A percentile compares a stretch with the other conserved stretches of the same genome.
phyloP scores from a whole-genome alignment of 2,888 invertebrate genomes.

The Ectemnius cavifrons region DNA sequence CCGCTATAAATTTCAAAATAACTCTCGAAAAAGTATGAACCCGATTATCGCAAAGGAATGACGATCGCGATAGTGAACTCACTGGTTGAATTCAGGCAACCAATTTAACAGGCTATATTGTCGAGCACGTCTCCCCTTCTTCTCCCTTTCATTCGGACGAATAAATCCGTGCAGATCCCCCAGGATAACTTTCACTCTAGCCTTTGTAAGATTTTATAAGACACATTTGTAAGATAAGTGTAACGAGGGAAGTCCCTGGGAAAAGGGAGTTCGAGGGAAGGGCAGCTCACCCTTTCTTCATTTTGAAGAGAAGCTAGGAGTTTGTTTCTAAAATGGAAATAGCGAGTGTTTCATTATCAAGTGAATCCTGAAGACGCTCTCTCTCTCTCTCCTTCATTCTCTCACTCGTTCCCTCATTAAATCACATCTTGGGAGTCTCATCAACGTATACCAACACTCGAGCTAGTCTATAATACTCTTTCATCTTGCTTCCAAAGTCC shows the following conservation, averaged over 20 bases:
- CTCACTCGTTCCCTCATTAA: background rate
- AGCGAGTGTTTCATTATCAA: constrained; percentile 1
- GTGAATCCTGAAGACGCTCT: background rate
- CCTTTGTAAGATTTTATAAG: constrained; percentile 42
- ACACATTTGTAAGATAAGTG: constrained; percentile 38
- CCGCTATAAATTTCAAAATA: no score
- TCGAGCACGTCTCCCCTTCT: constrained; percentile 49
- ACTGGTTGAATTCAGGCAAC: constrained; percentile 33
- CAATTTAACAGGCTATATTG: constrained; percentile 51
- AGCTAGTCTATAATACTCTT: background rate
- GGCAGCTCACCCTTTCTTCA: background rate
- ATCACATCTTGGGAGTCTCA: background rate
- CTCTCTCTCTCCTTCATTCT: background rate
- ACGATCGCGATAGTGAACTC: no score
- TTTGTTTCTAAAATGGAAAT: constrained; percentile 1
- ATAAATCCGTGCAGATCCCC: constrained; percentile 50
- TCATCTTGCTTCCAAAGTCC: background rate
- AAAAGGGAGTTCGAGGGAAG: background rate
- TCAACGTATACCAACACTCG: background rate
- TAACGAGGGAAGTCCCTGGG: constrained; percentile 29
- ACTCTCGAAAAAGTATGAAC: no score
- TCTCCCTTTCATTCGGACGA: constrained; percentile 12
- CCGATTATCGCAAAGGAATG: no score
- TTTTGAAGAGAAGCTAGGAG: constrained; percentile 10
- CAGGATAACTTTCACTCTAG: constrained; percentile 46